Base-by-base conservation (phyloP, 1,140 invertebrate genomes). In the Polyergus mexicanus region DNA sequence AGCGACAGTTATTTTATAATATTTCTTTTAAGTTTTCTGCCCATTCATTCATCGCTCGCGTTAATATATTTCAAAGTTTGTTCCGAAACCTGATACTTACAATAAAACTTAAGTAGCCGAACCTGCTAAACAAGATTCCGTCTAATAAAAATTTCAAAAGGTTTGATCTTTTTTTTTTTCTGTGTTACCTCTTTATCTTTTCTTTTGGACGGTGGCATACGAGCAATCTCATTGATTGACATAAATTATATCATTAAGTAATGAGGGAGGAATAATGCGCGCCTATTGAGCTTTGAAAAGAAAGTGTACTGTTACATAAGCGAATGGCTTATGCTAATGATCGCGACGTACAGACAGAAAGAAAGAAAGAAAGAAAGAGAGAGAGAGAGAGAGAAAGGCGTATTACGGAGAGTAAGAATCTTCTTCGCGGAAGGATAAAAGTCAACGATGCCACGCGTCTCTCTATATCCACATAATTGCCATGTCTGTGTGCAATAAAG, bases 291-390 rank as follows among this genome's bases (percentile, higher is more conserved):
- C 58, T 63, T 86, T 83, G 80, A 86, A 90, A 90, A 90, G 89
- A 90, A 88, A 90, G 89, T 84, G 16, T 47, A 8, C 32, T 7
- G 74, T 90, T 90, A 87, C 63, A 51, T 90, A 90, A 90, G 77
- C 16, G n/a, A 72, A 35, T 41, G 65, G 68, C 41, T 89, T 90
- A 90, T 90, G 89, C 74, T 86, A 88, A 90, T 90, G 62, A 62
- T 76, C 65, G 69, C 83, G 62, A 71, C 56, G 4, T 38, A 19
- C 13, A 32, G 13, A 81, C 7, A 60, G 16, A 56, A 3, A 51
- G 8, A 68, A 28, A 28, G 25, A 28, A 28, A 28, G 25, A 28
- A 1, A 28, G 25, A 28, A 1, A 78, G 25, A 85, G 25, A 58
- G 7, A 38, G 44, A 63, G 10, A 56, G 10, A n/a, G 22, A 32